phyloP scores from a whole-genome alignment of 2,797 vertebrate species.

The Spea hammondii region DNA sequence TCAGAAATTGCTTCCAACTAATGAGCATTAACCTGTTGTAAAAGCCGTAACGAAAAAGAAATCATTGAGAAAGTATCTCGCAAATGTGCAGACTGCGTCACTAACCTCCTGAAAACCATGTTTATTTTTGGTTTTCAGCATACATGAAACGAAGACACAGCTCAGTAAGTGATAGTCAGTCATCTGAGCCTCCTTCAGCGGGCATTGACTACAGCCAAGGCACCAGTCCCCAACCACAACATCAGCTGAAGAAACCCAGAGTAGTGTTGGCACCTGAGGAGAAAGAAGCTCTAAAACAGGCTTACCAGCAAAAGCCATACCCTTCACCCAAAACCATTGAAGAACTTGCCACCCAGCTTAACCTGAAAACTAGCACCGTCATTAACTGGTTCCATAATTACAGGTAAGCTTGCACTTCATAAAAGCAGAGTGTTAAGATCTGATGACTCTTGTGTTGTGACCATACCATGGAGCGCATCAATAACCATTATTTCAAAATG shows the following conservation, averaged over 20 bases:
- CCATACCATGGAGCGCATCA: no score
- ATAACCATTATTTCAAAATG: no score
- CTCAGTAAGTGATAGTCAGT: conserved; percentile 87
- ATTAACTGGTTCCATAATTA: conserved; percentile 99
- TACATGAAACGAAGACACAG: conserved; percentile 95
- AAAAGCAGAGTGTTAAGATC: no score
- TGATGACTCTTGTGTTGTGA: no score
- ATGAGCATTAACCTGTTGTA: no score
- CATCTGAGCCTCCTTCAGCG: conserved; percentile 73
- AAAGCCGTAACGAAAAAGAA: no score
- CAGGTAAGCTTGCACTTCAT: conserved; percentile 69
- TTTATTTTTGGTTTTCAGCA: conserved; percentile 67
- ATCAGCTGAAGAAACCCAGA: conserved; percentile 92
- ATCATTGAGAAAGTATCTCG: no score
- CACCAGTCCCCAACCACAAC: conserved; percentile 83
- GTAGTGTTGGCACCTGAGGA: conserved; percentile 93
- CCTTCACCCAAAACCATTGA: conserved; percentile 99
- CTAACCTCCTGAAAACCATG: neutral
- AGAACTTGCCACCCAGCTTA: conserved; percentile 97
- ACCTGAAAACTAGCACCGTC: conserved; percentile 98
- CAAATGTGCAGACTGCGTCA: no score
- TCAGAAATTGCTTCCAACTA: no score
- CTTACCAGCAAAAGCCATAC: conserved; percentile 99
- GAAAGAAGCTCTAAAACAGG: conserved; percentile 90
- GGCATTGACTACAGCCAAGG: conserved; percentile 85